Evolutionary conservation across 2,888 invertebrate species (phyloP), one percentile per base, ranked within the genome.

Genomic region (Cactoblastis cactorum): DNA sequence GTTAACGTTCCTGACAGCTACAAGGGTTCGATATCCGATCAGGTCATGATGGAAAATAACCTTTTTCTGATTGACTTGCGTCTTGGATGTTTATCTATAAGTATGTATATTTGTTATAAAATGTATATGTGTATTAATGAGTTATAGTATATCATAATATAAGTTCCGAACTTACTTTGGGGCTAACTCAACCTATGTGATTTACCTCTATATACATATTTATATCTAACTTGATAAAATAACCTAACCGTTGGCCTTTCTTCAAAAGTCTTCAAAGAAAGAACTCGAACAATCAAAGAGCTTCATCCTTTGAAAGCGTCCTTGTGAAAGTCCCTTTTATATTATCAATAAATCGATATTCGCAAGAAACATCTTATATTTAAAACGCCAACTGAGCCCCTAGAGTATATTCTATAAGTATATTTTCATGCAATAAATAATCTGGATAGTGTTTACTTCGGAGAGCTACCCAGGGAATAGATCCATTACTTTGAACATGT

Each of bases 381-480:
- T 24, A 28, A 28, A 14, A n/a, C 28, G 5, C 17, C 3, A 17
- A 9, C 28, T 28, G 5, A 32, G 4, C 15, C 43, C 11, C 43
- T 12, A 8, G 17, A 32, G 43, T 15, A 35, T 15, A 35, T 15
- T 28, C n/a, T 15, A 18, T 38, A 38, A 38, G 4, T 11, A 28
- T 43, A 24, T 43, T 43, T 43, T 43, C 43, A 28, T 43, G 28
- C 22, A 43, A 43, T 43, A 43, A 32, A 43, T 43, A 43, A 43
- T 28, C 43, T 28, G 17, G 32, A 24, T 17, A 28, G 17, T 43
- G 43, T 43, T 43, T 43, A 43, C 43, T 15, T 14, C 43, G 28
- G 15, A 8, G 17, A 8, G 8, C 15, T 17, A 15, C 17, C 43
- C 17, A 8, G 43, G 43, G 43, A 43, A 43, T 43, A 28, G 14